phyloP scores from a whole-genome alignment of 92 coral and sea anemone species.

The Metridium senile region DNA sequence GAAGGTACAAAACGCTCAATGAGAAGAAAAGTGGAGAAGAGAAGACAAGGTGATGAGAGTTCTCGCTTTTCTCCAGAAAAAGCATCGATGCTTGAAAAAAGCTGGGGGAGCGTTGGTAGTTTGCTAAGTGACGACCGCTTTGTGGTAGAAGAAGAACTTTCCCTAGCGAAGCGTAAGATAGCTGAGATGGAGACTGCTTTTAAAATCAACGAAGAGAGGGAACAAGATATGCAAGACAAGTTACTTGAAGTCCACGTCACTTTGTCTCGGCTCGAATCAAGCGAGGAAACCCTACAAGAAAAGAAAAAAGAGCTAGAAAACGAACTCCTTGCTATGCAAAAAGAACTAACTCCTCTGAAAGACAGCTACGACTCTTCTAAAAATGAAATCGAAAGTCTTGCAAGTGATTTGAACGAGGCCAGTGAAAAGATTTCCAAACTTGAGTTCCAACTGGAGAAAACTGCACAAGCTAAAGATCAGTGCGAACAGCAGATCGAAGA shows the following conservation, averaged over 20 bases:
- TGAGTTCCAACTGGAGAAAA: conserved; percentile 63
- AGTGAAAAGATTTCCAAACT: conserved; percentile 55
- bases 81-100: conserved; percentile 57
- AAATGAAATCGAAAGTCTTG: conserved; percentile 66
- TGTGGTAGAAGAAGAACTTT: conserved; percentile 73
- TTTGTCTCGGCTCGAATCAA: conserved; percentile 75
- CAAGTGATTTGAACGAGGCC: conserved; percentile 60
- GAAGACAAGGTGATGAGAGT: conserved; percentile 51
- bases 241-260: conserved; percentile 62
- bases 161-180: conserved; percentile 61
- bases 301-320: conserved; percentile 80
- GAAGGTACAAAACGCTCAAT: conserved; percentile 62
- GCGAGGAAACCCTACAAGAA: conserved; percentile 73
- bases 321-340: conserved; percentile 71
- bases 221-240: conserved; percentile 75
- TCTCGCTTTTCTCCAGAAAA: conserved; percentile 43
- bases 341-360: conserved; percentile 69
- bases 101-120: conserved; percentile 55
- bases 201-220: conserved; percentile 60
- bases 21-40: conserved; percentile 64
- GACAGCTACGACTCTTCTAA: conserved; percentile 67
- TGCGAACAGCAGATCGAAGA: conserved; percentile 69
- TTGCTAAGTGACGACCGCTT: conserved; percentile 53
- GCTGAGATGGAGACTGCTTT: conserved; percentile 69
- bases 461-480: conserved; percentile 59